Conservation (phyloP, 2,113 vertebrate genomes). For the Cervus canadensis region DNA sequence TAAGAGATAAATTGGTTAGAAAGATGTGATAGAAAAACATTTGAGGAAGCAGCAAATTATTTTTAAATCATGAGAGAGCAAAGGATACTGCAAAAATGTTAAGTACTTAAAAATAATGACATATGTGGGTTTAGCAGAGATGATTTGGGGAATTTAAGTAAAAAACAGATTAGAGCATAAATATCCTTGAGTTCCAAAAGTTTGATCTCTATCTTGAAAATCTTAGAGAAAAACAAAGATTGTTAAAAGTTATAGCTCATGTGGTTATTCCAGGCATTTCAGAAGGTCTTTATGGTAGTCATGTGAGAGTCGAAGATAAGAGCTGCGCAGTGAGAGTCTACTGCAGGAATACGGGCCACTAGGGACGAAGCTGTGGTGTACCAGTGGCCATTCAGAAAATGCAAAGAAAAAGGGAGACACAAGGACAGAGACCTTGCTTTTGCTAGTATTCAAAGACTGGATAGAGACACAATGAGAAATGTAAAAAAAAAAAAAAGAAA, state of each 20-base stretch:
- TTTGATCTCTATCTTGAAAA: not conserved
- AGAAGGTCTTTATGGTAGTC: not conserved
- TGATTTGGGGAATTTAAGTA: not conserved
- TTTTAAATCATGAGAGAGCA: not conserved
- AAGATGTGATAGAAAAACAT: not conserved
- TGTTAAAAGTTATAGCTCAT: not conserved
- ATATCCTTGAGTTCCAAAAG: not conserved
- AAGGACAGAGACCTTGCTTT: not conserved
- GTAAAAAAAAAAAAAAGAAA: not conserved
- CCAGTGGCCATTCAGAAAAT: not conserved
- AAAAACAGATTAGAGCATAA: not conserved
- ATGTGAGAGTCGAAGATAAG: not conserved
- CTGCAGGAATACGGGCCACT: rapidly evolving
- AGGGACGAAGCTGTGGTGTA: not conserved
- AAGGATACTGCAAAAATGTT: not conserved
- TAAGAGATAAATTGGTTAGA: not conserved
- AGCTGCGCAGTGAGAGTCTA: too few relatives aligned
- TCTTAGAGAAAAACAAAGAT: not conserved
- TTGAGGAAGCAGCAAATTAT: not conserved
- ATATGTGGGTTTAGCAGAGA: not conserved
- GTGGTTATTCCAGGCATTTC: not conserved
- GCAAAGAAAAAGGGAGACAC: not conserved
- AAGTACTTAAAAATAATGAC: not conserved
- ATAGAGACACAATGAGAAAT: not conserved
- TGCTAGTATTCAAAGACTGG: not conserved